phyloP scores from a whole-genome alignment of 2,888 invertebrate genomes.

The Callimorpha dominula region DNA sequence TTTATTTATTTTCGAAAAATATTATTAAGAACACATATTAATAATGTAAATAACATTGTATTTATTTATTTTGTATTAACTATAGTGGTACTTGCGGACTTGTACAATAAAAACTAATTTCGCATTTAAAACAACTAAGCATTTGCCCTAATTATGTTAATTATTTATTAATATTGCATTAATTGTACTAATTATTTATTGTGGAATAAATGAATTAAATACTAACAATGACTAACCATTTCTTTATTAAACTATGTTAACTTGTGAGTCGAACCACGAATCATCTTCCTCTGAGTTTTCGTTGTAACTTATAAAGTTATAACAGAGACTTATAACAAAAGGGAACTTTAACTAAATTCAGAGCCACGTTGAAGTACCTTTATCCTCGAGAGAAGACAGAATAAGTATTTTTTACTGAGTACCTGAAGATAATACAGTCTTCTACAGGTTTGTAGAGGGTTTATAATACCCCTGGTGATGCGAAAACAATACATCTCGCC shows the following conservation, averaged over 20 bases:
- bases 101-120: conserved; percentile 75
- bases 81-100: conserved; percentile 68
- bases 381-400: too few relatives aligned
- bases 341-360: too few relatives aligned
- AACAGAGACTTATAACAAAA: too few relatives aligned
- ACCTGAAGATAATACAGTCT: too few relatives aligned
- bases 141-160: conserved; percentile 67
- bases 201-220: conserved; percentile 77
- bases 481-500: too few relatives aligned
- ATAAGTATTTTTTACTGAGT: too few relatives aligned
- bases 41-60: conserved; percentile 77
- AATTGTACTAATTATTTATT: conserved; percentile 78
- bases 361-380: too few relatives aligned
- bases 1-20: conserved; percentile 47
- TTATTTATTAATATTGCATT: conserved; percentile 70
- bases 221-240: conserved; percentile 52
- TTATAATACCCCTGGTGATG: too few relatives aligned
- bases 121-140: conserved; percentile 78
- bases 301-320: too few relatives aligned
- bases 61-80: conserved; percentile 66
- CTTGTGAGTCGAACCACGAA: background rate
- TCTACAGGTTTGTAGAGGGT: too few relatives aligned
- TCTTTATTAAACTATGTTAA: conserved; percentile 21
- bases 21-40: conserved; percentile 49
- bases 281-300: too few relatives aligned